Conservation (phyloP, 2,797 vertebrate genomes). For the Rhadinocentrus ornatus region DNA sequence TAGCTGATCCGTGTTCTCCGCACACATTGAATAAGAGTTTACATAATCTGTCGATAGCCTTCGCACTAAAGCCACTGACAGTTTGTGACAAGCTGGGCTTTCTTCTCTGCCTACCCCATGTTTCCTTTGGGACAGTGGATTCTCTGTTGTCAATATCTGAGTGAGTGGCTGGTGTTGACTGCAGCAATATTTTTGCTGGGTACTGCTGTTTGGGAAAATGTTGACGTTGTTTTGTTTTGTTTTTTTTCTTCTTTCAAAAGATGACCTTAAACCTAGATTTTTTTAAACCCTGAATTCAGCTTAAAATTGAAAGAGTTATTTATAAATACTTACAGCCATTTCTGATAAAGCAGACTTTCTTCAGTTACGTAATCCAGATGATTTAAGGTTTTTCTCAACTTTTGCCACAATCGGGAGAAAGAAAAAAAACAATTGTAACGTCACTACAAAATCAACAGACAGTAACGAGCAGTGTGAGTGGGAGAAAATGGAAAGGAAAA, state of each 20-base stretch:
- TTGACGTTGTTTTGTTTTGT: background rate
- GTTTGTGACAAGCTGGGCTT: slow-evolving; percentile 63
- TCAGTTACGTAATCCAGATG: background rate
- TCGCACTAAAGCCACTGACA: slow-evolving; percentile 53
- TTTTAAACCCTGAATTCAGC: background rate
- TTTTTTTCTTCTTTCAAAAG: background rate
- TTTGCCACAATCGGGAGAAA: background rate
- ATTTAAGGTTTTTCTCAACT: background rate
- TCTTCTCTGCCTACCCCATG: slow-evolving; percentile 46
- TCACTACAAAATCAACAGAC: slow-evolving; percentile 11
- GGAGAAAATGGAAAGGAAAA: slow-evolving; percentile 20
- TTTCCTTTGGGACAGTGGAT: slow-evolving; percentile 62
- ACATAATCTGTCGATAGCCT: slow-evolving; percentile 66
- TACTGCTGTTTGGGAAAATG: slow-evolving; percentile 32
- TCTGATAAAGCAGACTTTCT: background rate
- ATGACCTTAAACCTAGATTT: slow-evolving; percentile 5
- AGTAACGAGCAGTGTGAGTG: slow-evolving; percentile 23
- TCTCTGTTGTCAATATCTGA: slow-evolving; percentile 41
- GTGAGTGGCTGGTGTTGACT: slow-evolving; percentile 42
- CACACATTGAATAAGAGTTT: slow-evolving; percentile 63
- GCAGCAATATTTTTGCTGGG: slow-evolving; percentile 37
- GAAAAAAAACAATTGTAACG: background rate
- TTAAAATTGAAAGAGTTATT: background rate
- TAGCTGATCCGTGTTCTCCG: slow-evolving; percentile 45
- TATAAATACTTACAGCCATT: background rate